Conservation (phyloP, 2,888 invertebrate genomes). For the Scaptomyza flava region DNA sequence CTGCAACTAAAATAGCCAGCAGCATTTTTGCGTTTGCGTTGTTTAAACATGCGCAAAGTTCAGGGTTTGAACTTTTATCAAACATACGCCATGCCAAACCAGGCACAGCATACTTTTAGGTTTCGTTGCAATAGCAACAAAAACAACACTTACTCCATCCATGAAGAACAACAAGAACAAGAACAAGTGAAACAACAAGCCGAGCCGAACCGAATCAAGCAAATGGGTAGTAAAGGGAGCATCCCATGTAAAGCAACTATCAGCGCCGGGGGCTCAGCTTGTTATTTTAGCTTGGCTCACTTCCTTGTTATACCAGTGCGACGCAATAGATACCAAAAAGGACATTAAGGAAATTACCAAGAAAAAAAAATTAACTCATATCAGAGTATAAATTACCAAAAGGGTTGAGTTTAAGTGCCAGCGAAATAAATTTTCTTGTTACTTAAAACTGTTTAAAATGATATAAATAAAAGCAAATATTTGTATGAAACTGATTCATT, state of each 20-base stretch:
- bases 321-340: slow-evolving; percentile 51
- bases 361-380: slow-evolving; percentile 53
- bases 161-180: slow-evolving; percentile 46
- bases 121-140: slow-evolving; percentile 44
- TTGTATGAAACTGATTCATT: neutral
- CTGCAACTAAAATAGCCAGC: slow-evolving; percentile 80
- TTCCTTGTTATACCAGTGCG: slow-evolving; percentile 60
- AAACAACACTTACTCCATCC: slow-evolving; percentile 20
- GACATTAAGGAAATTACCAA: slow-evolving; percentile 81
- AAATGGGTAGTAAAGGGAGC: slow-evolving; percentile 7
- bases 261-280: slow-evolving; percentile 70
- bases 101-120: slow-evolving; percentile 66
- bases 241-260: slow-evolving; percentile 73
- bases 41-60: slow-evolving; percentile 82
- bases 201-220: slow-evolving; percentile 7
- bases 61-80: slow-evolving; percentile 81
- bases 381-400: slow-evolving; percentile 62
- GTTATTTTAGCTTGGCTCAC: slow-evolving; percentile 62
- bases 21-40: slow-evolving; percentile 81
- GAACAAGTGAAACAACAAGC: slow-evolving; percentile 56
- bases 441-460: neutral
- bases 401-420: slow-evolving; percentile 2
- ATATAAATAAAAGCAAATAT: too few species aligned
- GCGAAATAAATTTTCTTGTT: neutral
- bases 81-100: slow-evolving; percentile 73